These are phyloP conservation scores for Neria commutata DNA, from an alignment of 2,888 invertebrate species.

Conservation along the genomic window DNA sequence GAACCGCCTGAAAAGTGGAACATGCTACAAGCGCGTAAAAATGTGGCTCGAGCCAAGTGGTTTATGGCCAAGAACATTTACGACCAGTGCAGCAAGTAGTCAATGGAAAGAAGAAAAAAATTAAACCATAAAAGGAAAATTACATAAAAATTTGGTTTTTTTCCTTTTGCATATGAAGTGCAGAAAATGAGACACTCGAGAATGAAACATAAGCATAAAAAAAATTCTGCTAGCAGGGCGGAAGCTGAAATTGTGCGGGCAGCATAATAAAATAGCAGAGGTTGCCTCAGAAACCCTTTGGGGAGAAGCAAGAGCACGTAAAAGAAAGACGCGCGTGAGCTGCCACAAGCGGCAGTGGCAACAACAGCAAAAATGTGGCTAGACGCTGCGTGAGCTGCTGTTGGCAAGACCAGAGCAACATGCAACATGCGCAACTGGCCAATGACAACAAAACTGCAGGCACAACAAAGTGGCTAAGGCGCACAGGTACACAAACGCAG, in stretches of 20 bases:
- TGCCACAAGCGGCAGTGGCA: neutral
- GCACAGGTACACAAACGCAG: too few relatives aligned
- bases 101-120: neutral
- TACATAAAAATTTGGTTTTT: neutral
- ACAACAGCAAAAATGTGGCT: neutral
- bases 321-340: neutral
- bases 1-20: slow-evolving; percentile 4
- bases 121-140: neutral
- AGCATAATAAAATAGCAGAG: too few relatives aligned
- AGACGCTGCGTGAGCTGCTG: too few relatives aligned
- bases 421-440: too few relatives aligned
- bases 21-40: slow-evolving; percentile 7
- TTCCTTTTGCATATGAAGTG: neutral
- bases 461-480: too few relatives aligned
- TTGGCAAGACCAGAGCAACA: too few relatives aligned
- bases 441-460: too few relatives aligned
- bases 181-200: neutral
- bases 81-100: neutral
- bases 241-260: neutral
- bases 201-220: neutral
- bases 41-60: neutral
- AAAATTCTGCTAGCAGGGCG: neutral
- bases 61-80: neutral
- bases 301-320: neutral
- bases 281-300: too few relatives aligned